Evolutionary conservation across 53 echinoderm and acorn worm species (phyloP).

Genomic region (Glandiceps talaboti): DNA sequence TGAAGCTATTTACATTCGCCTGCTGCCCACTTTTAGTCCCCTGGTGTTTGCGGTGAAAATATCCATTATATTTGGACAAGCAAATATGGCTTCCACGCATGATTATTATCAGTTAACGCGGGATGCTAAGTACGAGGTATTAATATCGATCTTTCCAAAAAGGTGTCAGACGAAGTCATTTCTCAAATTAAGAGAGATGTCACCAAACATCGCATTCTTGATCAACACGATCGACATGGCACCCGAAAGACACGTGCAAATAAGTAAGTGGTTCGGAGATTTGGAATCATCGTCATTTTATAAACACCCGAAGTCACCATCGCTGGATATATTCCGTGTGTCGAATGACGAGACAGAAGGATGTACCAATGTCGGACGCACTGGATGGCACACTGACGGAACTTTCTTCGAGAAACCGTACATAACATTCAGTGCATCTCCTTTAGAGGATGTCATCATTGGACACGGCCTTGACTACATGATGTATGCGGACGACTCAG

Average conservation of each 20-base stretch:
- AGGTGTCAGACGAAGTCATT: constrained; percentile 11
- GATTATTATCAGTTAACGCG: constrained; percentile 7
- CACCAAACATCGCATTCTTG: constrained; percentile 24
- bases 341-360: constrained; percentile 32
- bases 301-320: constrained; percentile 39
- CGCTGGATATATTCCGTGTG: constrained; percentile 36
- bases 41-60: neutral
- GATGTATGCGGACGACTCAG: too few relatives aligned
- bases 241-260: constrained; percentile 27
- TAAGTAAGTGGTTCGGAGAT: constrained; percentile 46
- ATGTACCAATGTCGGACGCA: constrained; percentile 36
- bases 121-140: constrained; percentile 22
- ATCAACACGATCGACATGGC: constrained; percentile 20
- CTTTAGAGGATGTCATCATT: too few relatives aligned
- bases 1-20: too few relatives aligned
- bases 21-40: too few relatives aligned
- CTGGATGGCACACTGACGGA: constrained; percentile 43
- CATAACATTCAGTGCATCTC: too few relatives aligned
- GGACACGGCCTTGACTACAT: too few relatives aligned
- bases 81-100: neutral
- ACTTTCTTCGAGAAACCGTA: constrained; percentile 31
- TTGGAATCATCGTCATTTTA: constrained; percentile 39
- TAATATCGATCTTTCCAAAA: constrained; percentile 28
- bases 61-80: neutral
- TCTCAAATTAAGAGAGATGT: constrained; percentile 32